Evolutionary conservation across 53 echinoderm and acorn worm species (phyloP), one percentile per base, ranked within the genome.

Genomic region (Actinopyga echinites): DNA sequence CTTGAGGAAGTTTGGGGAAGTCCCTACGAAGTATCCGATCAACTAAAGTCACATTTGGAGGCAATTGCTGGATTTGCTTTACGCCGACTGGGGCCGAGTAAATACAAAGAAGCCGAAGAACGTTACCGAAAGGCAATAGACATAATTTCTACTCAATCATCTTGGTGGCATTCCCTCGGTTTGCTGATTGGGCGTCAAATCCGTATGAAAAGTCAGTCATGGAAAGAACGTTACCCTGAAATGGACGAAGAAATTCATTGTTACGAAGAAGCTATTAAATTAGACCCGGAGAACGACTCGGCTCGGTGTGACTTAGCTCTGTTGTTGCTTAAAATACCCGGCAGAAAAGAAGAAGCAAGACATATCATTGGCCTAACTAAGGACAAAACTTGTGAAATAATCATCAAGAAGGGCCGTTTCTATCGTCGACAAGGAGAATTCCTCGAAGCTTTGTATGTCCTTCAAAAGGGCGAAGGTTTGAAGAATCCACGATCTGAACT

Each of bases 81-180:
- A 36, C 8, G 38, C 35, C 38, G 73, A 42, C 73, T 74, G 43
- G 74, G 74, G 22, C 74, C 74, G 7, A 74, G 6, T 74, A 74
- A 74, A 17, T 74, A 49, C 52, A 28, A 45, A 21, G 74, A 74
- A 74, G 44, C 52, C 17, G 74, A 74, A 74, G 11, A 5, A 74
- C 35, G 74, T 13, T 74, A 74, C 11, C 74, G 44, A 29, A 40
- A 45, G 44, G 74, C 74, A 11, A 23, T 74, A 74, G 44, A 45
- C 25, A 25, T 40, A 23, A 11, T 74, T 24, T 15, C 33, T 21
- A 67, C 3, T 67, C 38, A 74, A 29, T 74, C 74, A n/a, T 74
- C 49, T 13, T 74, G 74, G 74, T 74, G 44, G 26, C 74, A 74
- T 40, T 43, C 74, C 20, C 74, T 74, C 12, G 74, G 74, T 43